Conservation (phyloP, 2,797 vertebrate genomes). For the Taeniopygia guttata region DNA sequence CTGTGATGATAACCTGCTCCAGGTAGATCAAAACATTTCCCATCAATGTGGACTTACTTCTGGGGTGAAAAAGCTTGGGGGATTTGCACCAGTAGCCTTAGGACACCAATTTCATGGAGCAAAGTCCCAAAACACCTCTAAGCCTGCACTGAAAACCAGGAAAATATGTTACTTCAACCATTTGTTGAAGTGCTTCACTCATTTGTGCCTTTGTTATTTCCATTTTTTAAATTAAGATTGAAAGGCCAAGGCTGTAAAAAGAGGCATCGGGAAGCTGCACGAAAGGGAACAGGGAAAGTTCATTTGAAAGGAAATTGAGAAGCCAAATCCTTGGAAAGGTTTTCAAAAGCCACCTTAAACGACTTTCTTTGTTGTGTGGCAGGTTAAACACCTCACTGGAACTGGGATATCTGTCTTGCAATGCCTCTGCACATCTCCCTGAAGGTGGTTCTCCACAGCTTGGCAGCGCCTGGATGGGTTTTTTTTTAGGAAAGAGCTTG, state of each 20-base stretch:
- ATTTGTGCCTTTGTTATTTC: conserved; percentile 26
- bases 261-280: not conserved
- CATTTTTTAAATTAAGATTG: conserved; percentile 45
- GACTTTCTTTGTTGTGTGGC: not conserved
- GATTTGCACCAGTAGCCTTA: not conserved
- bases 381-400: conserved; percentile 24
- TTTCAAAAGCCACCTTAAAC: conserved; percentile 43
- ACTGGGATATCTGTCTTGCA: not conserved
- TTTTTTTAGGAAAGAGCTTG: not conserved
- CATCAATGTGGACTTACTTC: not conserved
- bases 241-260: conserved; percentile 3
- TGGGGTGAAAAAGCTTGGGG: not conserved
- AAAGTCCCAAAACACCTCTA: not conserved
- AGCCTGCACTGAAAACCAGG: not conserved
- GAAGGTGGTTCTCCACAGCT: not conserved
- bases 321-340: conserved; percentile 16
- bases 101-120: conserved; percentile 2
- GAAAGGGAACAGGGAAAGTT: not conserved
- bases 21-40: not conserved
- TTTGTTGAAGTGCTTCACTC: not conserved
- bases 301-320: conserved; percentile 47
- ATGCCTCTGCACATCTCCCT: not conserved
- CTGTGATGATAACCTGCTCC: not conserved
- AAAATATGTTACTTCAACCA: conserved; percentile 2
- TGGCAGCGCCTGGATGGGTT: not conserved